phyloP scores from a whole-genome alignment of 2,113 vertebrate species.

The Anarrhichthys ocellatus region DNA sequence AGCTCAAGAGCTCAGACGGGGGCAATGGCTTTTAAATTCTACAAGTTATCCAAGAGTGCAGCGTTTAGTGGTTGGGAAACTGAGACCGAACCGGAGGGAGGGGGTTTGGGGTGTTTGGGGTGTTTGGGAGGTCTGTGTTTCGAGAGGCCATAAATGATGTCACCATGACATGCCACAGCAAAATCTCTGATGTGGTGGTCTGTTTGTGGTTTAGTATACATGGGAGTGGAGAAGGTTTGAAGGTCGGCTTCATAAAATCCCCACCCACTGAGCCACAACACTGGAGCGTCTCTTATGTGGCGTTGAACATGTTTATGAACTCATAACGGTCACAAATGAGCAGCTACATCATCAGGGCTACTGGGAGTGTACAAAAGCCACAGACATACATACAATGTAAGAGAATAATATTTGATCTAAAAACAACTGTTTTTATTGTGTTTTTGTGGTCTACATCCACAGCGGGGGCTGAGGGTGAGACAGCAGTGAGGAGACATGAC shows the following conservation, averaged over 20 bases:
- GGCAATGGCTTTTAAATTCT: constrained; percentile 36
- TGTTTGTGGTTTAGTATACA: constrained; percentile 62
- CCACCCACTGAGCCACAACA: constrained; percentile 69
- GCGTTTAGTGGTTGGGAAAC: constrained; percentile 44
- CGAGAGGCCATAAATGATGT: constrained; percentile 69
- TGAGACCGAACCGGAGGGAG: constrained; percentile 9
- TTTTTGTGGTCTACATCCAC: constrained; percentile 26
- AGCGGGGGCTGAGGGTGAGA: background rate
- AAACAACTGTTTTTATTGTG: constrained; percentile 16
- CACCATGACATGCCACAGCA: constrained; percentile 47
- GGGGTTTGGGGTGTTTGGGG: background rate
- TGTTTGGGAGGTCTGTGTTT: constrained; percentile 57
- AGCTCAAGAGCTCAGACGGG: constrained; percentile 44
- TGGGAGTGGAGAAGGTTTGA: constrained; percentile 55
- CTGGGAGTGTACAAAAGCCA: constrained; percentile 44
- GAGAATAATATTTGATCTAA: background rate
- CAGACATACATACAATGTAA: constrained; percentile 3
- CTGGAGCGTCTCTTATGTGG: constrained; percentile 63
- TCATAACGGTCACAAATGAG: constrained; percentile 64
- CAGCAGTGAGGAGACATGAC: constrained; percentile 12
- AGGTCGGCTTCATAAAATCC: constrained; percentile 58
- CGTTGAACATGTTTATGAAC: constrained; percentile 66
- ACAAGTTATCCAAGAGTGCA: constrained; percentile 32
- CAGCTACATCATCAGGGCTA: constrained; percentile 46
- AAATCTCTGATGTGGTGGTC: constrained; percentile 68